These are phyloP conservation scores for Calypte anna DNA, from an alignment of 2,113 vertebrate genomes.

Conservation along the genomic window DNA sequence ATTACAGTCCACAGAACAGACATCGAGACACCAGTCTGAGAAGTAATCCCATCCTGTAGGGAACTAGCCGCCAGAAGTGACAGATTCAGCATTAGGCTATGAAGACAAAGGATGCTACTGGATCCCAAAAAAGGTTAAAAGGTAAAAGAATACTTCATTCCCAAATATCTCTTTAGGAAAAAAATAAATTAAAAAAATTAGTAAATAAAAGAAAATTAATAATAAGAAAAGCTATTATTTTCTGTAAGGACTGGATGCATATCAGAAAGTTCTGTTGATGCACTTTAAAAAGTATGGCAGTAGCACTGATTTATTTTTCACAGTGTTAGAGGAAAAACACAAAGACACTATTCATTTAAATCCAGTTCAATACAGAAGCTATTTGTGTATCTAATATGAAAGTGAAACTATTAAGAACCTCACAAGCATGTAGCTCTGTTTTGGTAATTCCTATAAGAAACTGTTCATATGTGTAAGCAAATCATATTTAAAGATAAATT, in stretches of 20 bases:
- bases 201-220: background rate
- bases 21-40: background rate
- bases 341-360: background rate
- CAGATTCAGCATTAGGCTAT: background rate
- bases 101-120: background rate
- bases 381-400: background rate
- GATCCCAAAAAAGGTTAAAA: background rate
- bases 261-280: background rate
- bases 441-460: background rate
- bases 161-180: background rate
- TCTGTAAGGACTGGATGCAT: background rate
- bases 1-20: background rate
- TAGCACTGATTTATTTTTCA: background rate
- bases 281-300: background rate
- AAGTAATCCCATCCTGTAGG: constrained; percentile 12
- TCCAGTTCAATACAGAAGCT: background rate
- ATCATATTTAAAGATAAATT: background rate
- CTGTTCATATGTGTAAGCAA: background rate
- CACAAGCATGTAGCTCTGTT: background rate
- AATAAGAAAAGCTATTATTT: background rate
- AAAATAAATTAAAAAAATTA: background rate
- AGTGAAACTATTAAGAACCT: constrained; percentile 32
- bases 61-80: background rate
- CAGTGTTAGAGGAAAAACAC: background rate
- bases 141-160: background rate